Evolutionary conservation across 1,140 invertebrate genomes (phyloP).

Genomic region (Pristionchus pacificus): DNA sequence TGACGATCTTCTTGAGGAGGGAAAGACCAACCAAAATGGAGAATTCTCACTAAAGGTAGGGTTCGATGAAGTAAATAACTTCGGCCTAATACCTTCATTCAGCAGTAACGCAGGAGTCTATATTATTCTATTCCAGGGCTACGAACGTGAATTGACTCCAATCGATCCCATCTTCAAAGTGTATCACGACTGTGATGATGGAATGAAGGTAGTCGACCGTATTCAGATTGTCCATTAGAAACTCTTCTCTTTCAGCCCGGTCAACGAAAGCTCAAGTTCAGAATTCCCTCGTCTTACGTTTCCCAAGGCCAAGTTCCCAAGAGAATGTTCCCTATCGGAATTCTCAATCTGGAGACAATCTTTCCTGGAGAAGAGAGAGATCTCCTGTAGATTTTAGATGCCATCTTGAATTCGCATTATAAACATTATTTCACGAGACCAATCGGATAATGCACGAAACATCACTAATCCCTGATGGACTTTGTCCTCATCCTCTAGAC

Average conservation of each 20-base stretch:
- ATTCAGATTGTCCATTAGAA: neutral
- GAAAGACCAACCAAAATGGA: slow-evolving; percentile 32
- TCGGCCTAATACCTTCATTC: too few species aligned
- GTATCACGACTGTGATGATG: slow-evolving; percentile 53
- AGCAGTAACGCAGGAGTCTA: neutral
- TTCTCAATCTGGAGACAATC: slow-evolving; percentile 45
- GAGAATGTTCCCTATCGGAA: slow-evolving; percentile 47
- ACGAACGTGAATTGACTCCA: slow-evolving; percentile 37
- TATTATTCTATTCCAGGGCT: slow-evolving; percentile 16
- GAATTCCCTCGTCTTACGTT: slow-evolving; percentile 34
- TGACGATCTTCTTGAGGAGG: slow-evolving; percentile 40
- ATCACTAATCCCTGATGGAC: too few species aligned
- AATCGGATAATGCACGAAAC: too few species aligned
- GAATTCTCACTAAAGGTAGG: slow-evolving; percentile 29
- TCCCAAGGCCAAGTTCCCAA: slow-evolving; percentile 30
- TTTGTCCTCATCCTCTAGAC: too few species aligned
- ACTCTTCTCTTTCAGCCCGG: slow-evolving; percentile 34
- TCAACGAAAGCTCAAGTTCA: slow-evolving; percentile 34
- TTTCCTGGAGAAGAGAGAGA: slow-evolving; percentile 50
- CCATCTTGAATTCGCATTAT: too few species aligned
- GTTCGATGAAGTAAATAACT: slow-evolving; percentile 1
- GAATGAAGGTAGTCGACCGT: slow-evolving; percentile 33
- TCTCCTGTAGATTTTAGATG: slow-evolving; percentile 39
- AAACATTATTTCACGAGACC: too few species aligned
- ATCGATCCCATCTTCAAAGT: slow-evolving; percentile 42